phyloP scores from a whole-genome alignment of 2,888 invertebrate genomes.

The Pheosia gnoma region DNA sequence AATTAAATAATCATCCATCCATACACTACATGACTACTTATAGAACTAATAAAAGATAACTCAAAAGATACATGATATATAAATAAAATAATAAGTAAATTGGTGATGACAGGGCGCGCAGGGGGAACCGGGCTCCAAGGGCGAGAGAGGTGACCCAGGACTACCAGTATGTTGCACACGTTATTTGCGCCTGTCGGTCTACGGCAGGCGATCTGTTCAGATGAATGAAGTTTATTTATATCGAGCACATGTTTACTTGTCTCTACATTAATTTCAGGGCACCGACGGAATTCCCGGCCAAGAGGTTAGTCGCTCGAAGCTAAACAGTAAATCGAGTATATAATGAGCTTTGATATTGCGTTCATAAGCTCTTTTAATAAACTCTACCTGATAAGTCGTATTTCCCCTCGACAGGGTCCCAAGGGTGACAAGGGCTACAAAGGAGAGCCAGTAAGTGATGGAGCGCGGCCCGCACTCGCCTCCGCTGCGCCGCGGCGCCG shows the following conservation, averaged over 20 bases:
- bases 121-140: slow-evolving; percentile 96
- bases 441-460: slow-evolving; percentile 90
- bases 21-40: too few relatives aligned
- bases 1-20: too few relatives aligned
- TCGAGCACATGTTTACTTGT: neutral
- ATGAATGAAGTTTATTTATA: neutral
- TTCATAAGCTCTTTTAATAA: neutral
- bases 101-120: slow-evolving; percentile 89
- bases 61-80: neutral
- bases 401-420: slow-evolving; percentile 88
- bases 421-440: slow-evolving; percentile 95
- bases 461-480: slow-evolving; percentile 18
- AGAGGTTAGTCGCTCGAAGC: slow-evolving; percentile 86
- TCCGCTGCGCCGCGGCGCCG: slow-evolving; percentile 7
- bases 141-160: slow-evolving; percentile 96
- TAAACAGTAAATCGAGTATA: neutral
- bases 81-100: slow-evolving; percentile 8
- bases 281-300: slow-evolving; percentile 97
- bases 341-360: neutral
- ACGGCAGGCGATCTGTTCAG: neutral
- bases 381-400: slow-evolving; percentile 7
- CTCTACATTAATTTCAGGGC: slow-evolving; percentile 86
- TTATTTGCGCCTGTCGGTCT: slow-evolving; percentile 2
- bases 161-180: slow-evolving; percentile 89
- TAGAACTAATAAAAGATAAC: neutral